Conservation (phyloP, 92 coral and sea anemone species). For the Parazoanthus darwini region DNA sequence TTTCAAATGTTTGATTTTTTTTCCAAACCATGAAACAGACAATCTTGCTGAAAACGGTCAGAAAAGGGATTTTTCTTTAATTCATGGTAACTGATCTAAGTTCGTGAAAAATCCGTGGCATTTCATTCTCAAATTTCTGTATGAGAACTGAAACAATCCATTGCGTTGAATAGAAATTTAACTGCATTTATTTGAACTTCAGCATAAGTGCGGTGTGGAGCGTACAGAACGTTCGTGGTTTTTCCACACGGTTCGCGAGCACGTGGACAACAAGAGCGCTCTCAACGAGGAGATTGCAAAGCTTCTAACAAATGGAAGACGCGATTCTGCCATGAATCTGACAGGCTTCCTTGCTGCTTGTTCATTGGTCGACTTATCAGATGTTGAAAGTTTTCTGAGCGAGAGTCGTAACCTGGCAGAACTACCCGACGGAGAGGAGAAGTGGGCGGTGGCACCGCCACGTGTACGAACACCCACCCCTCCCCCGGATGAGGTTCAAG, state of each 20-base stretch:
- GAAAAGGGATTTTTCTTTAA: too few species aligned
- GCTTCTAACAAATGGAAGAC: slow-evolving; percentile 59
- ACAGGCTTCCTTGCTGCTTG: slow-evolving; percentile 64
- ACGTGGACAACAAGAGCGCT: slow-evolving; percentile 52
- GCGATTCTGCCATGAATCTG: slow-evolving; percentile 49
- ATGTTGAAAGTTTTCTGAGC: slow-evolving; percentile 57
- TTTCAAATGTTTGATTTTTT: too few species aligned
- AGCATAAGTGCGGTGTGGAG: slow-evolving; percentile 60
- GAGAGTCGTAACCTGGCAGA: slow-evolving; percentile 51
- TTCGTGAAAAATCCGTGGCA: too few species aligned
- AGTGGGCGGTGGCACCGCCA: slow-evolving; percentile 63
- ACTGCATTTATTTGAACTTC: neutral
- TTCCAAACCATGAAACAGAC: too few species aligned
- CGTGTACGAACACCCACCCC: slow-evolving; percentile 42
- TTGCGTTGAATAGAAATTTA: too few species aligned
- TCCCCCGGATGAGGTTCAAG: slow-evolving; percentile 36
- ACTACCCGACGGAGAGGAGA: slow-evolving; percentile 65
- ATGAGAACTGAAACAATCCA: too few species aligned
- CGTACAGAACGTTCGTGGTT: slow-evolving; percentile 36
- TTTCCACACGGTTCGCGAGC: slow-evolving; percentile 64
- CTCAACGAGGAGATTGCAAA: slow-evolving; percentile 73
- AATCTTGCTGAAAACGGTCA: too few species aligned
- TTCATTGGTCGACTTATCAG: slow-evolving; percentile 38
- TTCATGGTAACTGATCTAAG: too few species aligned
- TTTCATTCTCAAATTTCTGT: too few species aligned